Conservation (phyloP, 1,140 invertebrate genomes). For the Andrena cerasifolii region DNA sequence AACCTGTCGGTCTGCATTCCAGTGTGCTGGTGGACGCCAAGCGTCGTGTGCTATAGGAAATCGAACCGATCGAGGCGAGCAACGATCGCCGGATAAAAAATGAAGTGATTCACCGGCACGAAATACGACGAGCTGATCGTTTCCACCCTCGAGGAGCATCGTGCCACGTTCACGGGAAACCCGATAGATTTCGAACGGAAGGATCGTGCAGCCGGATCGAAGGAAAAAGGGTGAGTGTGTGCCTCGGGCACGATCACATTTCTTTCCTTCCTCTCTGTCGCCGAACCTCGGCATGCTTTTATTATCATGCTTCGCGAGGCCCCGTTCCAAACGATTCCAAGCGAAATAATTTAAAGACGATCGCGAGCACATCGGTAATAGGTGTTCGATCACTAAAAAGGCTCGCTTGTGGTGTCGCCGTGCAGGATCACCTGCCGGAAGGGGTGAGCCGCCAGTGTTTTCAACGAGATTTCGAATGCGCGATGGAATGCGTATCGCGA, state of each 20-base stretch:
- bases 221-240: constrained; percentile 58
- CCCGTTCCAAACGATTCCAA: neutral
- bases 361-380: neutral
- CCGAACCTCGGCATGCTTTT: neutral
- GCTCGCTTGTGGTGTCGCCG: neutral
- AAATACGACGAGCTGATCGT: constrained; percentile 13
- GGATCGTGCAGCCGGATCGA: constrained; percentile 43
- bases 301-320: neutral
- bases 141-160: neutral
- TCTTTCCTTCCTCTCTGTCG: constrained; percentile 10
- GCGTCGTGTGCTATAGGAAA: constrained; percentile 38
- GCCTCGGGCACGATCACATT: constrained; percentile 9
- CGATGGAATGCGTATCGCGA: neutral
- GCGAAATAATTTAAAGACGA: neutral
- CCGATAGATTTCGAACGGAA: constrained; percentile 28
- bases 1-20: constrained; percentile 72
- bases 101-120: constrained; percentile 1
- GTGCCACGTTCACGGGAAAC: neutral
- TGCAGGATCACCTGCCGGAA: constrained; percentile 40
- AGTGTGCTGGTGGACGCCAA: constrained; percentile 68
- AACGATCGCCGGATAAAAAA: constrained; percentile 11
- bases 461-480: constrained; percentile 1
- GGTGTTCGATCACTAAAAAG: neutral
- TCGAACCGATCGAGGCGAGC: constrained; percentile 4
- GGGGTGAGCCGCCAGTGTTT: constrained; percentile 36